Base-by-base conservation (phyloP, 1,140 invertebrate genomes). In the Thrips palmi region DNA sequence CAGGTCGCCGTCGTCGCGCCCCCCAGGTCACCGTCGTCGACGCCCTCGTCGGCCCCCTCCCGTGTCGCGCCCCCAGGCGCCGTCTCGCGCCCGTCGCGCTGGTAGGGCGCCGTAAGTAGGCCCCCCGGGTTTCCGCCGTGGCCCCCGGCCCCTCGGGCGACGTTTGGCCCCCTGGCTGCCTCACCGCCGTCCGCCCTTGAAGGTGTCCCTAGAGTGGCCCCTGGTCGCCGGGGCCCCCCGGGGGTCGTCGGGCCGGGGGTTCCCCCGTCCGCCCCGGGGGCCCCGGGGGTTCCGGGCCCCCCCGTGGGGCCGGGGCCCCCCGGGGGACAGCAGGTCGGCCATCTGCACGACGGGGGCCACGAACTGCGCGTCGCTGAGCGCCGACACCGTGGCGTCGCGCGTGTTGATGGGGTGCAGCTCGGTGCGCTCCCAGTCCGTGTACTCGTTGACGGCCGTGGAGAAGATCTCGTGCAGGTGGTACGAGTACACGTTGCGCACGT, bases 351-450 rank as follows among this genome's bases (percentile, higher is more conserved):
- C 60, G 0, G 84, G 83, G 1, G 83, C 83, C 1, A 88, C 80
- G 51, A 81, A 85, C 48, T 88, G 78, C 1, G 83, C 89, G 53
- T 98, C 93, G 34, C 86, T 88, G 0, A 97, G 56, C 2, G 92
- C 83, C 12, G 87, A 75, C 4, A 97, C 76, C 1, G 91, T 85
- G 19, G 85, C 82, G 51, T 97, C 88, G 23, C 92, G 64, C 0
- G 88, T 87, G 48, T 87, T 85, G 33, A 89, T 77, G 17, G 87
- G 86, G 62, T 93, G 85, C 52, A 86, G 73, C 2, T 82, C 77
- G 1, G 87, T 87, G 54, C 82, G 65, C 53, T 92, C 86, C 88
- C 89, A 93, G 53, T 93, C 86, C 2, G 85, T 92, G 56, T 97
- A 97, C 53, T 94, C 87, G 57, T 94, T 93, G 46, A 93, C 78